Evolutionary conservation across 2,888 invertebrate species (phyloP).

Genomic region (Ormyrus pomaceus): DNA sequence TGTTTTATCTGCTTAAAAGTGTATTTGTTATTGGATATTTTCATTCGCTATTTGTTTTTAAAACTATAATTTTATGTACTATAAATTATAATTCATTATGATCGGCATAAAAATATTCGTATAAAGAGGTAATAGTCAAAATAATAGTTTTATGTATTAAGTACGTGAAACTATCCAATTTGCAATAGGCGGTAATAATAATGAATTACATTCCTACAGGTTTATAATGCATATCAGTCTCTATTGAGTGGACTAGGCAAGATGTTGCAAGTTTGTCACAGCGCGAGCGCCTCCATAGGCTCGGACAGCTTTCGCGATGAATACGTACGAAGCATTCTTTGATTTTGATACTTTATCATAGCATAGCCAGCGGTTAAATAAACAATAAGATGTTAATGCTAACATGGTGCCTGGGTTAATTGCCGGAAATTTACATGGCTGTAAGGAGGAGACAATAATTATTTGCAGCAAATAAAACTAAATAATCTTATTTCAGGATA

Average conservation of each 20-base stretch:
- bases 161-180: conserved; percentile 42
- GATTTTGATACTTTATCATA: conserved; percentile 58
- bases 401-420: conserved; percentile 72
- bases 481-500: conserved; percentile 50
- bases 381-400: conserved; percentile 61
- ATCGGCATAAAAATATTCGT: neutral
- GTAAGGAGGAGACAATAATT: conserved; percentile 46
- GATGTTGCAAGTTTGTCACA: conserved; percentile 83
- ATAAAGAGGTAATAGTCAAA: neutral
- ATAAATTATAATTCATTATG: neutral
- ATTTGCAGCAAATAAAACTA: conserved; percentile 43
- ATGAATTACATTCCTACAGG: conserved; percentile 74
- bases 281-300: conserved; percentile 68
- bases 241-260: conserved; percentile 82
- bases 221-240: conserved; percentile 82
- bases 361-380: conserved; percentile 62
- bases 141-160: neutral
- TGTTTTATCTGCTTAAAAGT: conserved; percentile 26
- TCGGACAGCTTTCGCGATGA: conserved; percentile 63
- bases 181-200: conserved; percentile 41
- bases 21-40: conserved; percentile 41
- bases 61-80: neutral
- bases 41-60: neutral
- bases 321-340: conserved; percentile 71
- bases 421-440: conserved; percentile 56